Base-by-base conservation (phyloP, 2,113 vertebrate genomes). In the Chrysochloris asiatica region DNA sequence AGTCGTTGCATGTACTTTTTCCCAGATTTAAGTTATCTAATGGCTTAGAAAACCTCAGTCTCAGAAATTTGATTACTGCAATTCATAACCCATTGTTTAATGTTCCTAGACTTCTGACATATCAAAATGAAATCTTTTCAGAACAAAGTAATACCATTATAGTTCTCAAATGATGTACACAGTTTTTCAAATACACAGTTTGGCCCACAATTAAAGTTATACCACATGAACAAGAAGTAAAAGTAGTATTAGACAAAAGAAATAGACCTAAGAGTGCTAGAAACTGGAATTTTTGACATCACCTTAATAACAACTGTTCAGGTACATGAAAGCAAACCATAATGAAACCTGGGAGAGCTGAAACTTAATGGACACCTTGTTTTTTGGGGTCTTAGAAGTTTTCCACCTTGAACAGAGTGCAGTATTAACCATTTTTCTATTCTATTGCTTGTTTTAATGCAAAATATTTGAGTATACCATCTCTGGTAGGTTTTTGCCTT, bases 1-100 rank as follows among this genome's bases (percentile, higher is more conserved):
- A 87, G 22, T 36, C 12, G 86, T 83, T 84, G n/a, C 59, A 72
- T 17, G 84, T 45, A 43, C 87, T 84, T 77, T 84, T 67, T 82
- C 67, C n/a, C n/a, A 90, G 17, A 17, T 81, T 81, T 87, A 30
- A 89, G 38, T 83, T 50, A 63, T 79, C 11, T 63, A 48, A 36
- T 26, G 85, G 33, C 16, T 14, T 61, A 61, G 14, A 41, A 41
- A 92, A 82, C 16, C 36, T 80, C 13, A 59, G 45, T 81, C 45
- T 90, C 61, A 82, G 43, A 78, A 86, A 54, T 63, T 45, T 28
- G 26, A 76, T 83, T 21, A 41, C 36, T 30, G 1, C 79, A 30
- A 22, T 75, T 71, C 33, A 54, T 76, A 54, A 47, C 26, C 59
- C 2, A 8, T 75, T 48, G 67, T 2, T 28, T 72, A 30, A 21